Percentiles rank a stretch among this genome's conserved stretches.
phyloP scores from a whole-genome alignment of 1,140 invertebrate species.

The Antheraea pernyi region DNA sequence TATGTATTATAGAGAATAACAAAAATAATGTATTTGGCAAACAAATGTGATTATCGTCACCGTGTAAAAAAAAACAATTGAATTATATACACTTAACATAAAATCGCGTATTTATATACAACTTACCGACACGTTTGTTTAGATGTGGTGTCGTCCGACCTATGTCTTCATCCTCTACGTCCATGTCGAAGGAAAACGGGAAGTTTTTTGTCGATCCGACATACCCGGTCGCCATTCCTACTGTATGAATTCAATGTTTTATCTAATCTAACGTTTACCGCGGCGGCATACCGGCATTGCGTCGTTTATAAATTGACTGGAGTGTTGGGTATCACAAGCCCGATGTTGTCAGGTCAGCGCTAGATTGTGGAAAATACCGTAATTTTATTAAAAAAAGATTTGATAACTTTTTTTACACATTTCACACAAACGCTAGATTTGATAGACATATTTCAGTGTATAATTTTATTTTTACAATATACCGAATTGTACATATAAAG shows the following conservation, averaged over 20 bases:
- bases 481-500: too few relatives aligned
- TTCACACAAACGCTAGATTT: too few relatives aligned
- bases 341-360: not conserved
- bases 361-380: not conserved
- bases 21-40: too few relatives aligned
- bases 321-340: not conserved
- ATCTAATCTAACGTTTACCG: conserved; percentile 10
- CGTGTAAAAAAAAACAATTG: too few relatives aligned
- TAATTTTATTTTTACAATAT: too few relatives aligned
- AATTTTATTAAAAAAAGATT: not conserved
- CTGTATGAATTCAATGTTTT: conserved; percentile 4
- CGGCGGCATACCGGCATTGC: not conserved
- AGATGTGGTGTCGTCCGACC: conserved; percentile 53
- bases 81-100: not conserved
- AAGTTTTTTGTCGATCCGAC: conserved; percentile 75
- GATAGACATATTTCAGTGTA: too few relatives aligned
- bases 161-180: conserved; percentile 65
- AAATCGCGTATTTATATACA: conserved; percentile 26
- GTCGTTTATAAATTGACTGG: conserved; percentile 6
- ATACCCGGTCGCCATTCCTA: conserved; percentile 64
- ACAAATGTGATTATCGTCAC: too few relatives aligned
- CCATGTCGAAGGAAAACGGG: conserved; percentile 74
- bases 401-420: not conserved
- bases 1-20: too few relatives aligned
- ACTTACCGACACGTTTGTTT: conserved; percentile 62